Base-by-base conservation (phyloP, 2,797 vertebrate genomes). In the Pagetopsis macropterus region DNA sequence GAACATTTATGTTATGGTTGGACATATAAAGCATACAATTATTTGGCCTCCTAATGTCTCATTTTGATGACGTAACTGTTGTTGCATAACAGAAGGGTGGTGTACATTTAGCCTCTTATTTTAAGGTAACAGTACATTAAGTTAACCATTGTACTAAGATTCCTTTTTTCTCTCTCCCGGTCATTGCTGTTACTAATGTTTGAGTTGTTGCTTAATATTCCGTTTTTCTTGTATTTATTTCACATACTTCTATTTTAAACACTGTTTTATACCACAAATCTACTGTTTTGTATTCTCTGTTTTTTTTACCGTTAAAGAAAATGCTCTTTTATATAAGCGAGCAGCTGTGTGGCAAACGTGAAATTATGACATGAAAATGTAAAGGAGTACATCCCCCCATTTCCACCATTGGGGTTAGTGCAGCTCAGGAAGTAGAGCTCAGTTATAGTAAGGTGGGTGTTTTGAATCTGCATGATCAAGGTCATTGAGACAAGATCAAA, bases 341-440 rank as follows among this genome's bases (percentile, higher is more conserved):
- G 43, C 15, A 40, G 16, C 44, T 12, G 7, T 10, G 31, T 72
- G 45, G 52, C 16, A 46, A 61, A 54, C 9, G 40, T 27, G 48
- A 59, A 45, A 67, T 27, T 46, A 58, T 62, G 16, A 23, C 4
- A 27, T 63, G 23, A 43, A 56, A 43, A 52, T 40, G 27, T 55
- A 31, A 62, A 55, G 31, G 3, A 41, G 14, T 46, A 59, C 33
- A 6, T 57, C 33, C 33, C 46, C 46, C n/a, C 27, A 17, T 33
- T 57, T 61, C 11, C 27, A 21, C 21, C 23, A 4, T 19, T 17
- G 19, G 10, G 40, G 31, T 6, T 1, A 11, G 16, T 56, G 50
- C 13, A 51, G 51, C 27, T 63, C 19, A 48, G 41, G 15, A 37
- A 15, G 46, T 48, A 17, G 17, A 65, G 43, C 49, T 65, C 49